phyloP scores from a whole-genome alignment of 1,140 invertebrate genomes.

The Cotesia chilonis region DNA sequence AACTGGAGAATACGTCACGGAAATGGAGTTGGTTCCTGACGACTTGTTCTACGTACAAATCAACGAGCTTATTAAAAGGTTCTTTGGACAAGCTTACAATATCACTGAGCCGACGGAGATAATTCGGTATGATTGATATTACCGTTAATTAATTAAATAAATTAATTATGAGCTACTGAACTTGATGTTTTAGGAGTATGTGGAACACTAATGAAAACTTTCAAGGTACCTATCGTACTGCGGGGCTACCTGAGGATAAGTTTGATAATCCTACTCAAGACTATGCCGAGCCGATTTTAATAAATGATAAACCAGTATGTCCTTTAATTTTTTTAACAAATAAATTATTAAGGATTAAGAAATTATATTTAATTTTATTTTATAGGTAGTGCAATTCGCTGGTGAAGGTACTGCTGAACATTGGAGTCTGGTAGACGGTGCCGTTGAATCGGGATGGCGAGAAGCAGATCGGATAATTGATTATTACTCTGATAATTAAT shows the following conservation, averaged over 20 bases:
- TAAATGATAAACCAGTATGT: conserved; percentile 50
- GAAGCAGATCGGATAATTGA: conserved; percentile 75
- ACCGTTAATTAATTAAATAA: conserved; percentile 47
- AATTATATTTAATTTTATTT: conserved; percentile 7
- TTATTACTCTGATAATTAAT: conserved; percentile 36
- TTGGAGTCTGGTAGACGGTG: conserved; percentile 83
- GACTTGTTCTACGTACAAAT: conserved; percentile 59
- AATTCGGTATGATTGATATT: conserved; percentile 49
- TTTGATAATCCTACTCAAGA: conserved; percentile 41
- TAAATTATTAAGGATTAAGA: conserved; percentile 15
- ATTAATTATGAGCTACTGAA: background rate
- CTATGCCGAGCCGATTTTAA: conserved; percentile 51
- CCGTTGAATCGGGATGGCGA: conserved; percentile 78
- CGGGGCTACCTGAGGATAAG: conserved; percentile 65
- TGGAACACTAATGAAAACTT: conserved; percentile 77
- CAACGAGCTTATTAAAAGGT: conserved; percentile 1
- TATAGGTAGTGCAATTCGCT: conserved; percentile 70
- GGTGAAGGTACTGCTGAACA: conserved; percentile 76
- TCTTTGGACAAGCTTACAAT: conserved; percentile 49
- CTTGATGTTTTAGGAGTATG: conserved; percentile 65
- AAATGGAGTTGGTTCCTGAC: conserved; percentile 68
- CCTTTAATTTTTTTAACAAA: conserved; percentile 63
- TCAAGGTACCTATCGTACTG: conserved; percentile 76
- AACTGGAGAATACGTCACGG: conserved; percentile 66
- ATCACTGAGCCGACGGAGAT: conserved; percentile 66